Conservation (phyloP, 2,797 vertebrate genomes). For the Falco concolor region DNA sequence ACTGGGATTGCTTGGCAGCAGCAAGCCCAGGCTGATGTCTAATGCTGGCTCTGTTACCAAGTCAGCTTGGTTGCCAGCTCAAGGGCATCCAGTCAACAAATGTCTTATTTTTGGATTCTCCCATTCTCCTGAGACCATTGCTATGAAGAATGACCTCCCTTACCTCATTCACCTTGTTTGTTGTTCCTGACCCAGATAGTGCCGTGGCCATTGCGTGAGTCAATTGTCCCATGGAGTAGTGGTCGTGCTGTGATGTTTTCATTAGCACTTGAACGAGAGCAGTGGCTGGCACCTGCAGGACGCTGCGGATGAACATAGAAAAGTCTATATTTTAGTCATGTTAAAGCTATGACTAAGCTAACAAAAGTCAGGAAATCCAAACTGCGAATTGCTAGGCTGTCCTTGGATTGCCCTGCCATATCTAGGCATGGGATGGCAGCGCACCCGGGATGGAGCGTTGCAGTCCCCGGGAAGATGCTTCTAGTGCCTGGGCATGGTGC, state of each 20-base stretch:
- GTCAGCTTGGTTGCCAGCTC: slow-evolving; percentile 61
- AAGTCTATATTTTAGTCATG: slow-evolving; percentile 52
- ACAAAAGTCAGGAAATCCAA: slow-evolving; percentile 53
- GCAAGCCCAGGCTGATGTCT: slow-evolving; percentile 49
- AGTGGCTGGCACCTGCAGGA: slow-evolving; percentile 16
- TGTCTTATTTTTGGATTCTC: slow-evolving; percentile 73
- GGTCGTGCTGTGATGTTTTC: slow-evolving; percentile 46
- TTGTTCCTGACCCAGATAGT: slow-evolving; percentile 44
- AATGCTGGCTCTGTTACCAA: slow-evolving; percentile 24
- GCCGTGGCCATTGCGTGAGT: slow-evolving; percentile 6
- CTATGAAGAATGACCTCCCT: slow-evolving; percentile 48
- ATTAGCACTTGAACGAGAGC: slow-evolving; percentile 52
- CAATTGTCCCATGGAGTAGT: neutral
- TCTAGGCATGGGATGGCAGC: neutral
- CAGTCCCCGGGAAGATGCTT: fast-evolving
- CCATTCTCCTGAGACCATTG: slow-evolving; percentile 37
- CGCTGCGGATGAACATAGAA: neutral
- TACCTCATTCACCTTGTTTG: slow-evolving; percentile 73
- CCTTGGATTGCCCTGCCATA: neutral
- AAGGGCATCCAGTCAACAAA: slow-evolving; percentile 69
- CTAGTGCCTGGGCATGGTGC: neutral
- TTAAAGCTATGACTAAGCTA: slow-evolving; percentile 45
- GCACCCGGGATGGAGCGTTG: fast-evolving
- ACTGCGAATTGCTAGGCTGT: neutral
- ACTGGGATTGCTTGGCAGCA: slow-evolving; percentile 42